Evolutionary conservation across 2,113 vertebrate species (phyloP).

Genomic region (Myiopsitta monachus): DNA sequence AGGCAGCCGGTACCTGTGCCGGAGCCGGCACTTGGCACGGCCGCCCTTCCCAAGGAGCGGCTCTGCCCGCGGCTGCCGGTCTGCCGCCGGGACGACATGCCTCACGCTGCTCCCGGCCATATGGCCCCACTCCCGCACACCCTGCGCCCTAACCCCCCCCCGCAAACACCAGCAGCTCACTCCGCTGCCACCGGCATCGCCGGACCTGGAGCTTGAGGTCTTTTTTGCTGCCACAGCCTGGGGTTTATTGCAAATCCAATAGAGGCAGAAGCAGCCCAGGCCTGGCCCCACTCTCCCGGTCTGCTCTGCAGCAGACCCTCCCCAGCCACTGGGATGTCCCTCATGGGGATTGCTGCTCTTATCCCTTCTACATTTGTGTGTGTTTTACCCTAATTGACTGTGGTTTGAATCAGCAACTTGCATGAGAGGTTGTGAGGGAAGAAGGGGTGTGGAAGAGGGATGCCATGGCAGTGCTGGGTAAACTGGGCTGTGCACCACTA

Average conservation of each 20-base stretch:
- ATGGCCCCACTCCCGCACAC: background rate
- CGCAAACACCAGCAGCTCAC: background rate
- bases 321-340: background rate
- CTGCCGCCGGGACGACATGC: background rate
- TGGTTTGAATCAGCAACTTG: fast-evolving
- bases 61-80: background rate
- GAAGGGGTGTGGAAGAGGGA: fast-evolving
- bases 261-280: background rate
- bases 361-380: background rate
- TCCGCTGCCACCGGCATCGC: background rate
- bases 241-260: background rate
- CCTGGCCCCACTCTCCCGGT: fast-evolving
- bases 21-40: conserved; percentile 19
- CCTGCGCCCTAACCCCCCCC: background rate
- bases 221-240: background rate
- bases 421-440: background rate
- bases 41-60: background rate
- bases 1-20: background rate
- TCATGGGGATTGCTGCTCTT: background rate
- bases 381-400: background rate
- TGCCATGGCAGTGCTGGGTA: background rate
- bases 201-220: fast-evolving
- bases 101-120: conserved; percentile 30
- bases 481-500: background rate
- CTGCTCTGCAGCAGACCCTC: too few relatives aligned